Conservation (phyloP, 37 sponge, comb jelly and placozoan genomes). For the Ephydatia muelleri region DNA sequence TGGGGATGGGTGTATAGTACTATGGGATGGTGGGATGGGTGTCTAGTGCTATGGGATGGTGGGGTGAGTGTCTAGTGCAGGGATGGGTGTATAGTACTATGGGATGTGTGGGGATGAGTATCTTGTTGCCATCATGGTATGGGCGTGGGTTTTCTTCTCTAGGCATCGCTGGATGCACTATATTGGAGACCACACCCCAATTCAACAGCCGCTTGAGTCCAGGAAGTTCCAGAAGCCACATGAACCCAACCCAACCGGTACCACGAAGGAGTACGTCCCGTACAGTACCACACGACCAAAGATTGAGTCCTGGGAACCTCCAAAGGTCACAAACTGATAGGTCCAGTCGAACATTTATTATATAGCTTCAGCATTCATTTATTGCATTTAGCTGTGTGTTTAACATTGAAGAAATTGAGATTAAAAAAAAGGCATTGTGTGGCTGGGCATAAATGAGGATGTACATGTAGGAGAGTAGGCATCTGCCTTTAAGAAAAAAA, state of each 20-base stretch:
- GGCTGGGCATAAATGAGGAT: too few species aligned
- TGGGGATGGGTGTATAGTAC: too few species aligned
- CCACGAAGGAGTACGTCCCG: constrained; percentile 77
- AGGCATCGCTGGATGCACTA: constrained; percentile 96
- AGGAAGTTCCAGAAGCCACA: constrained; percentile 82
- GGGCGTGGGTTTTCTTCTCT: not conserved
- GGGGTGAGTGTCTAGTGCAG: too few species aligned
- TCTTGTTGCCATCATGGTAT: too few species aligned
- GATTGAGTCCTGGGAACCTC: constrained; percentile 89
- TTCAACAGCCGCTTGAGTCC: constrained; percentile 61
- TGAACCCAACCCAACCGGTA: constrained; percentile 72
- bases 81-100: too few species aligned
- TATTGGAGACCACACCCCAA: constrained; percentile 86
- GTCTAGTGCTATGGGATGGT: too few species aligned
- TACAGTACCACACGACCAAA: constrained; percentile 93
- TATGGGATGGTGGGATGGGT: too few species aligned
- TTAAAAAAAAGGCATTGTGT: not conserved
- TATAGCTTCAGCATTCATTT: not conserved
- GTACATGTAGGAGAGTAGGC: too few species aligned
- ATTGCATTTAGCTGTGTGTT: not conserved
- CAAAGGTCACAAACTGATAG: constrained; percentile 24
- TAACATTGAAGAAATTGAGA: too few species aligned
- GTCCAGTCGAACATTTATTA: not conserved
- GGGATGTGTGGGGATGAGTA: too few species aligned
- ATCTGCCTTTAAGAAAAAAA: too few species aligned